Evolutionary conservation across 2,797 vertebrate species (phyloP).

Genomic region (Chromobotia macracanthus): DNA sequence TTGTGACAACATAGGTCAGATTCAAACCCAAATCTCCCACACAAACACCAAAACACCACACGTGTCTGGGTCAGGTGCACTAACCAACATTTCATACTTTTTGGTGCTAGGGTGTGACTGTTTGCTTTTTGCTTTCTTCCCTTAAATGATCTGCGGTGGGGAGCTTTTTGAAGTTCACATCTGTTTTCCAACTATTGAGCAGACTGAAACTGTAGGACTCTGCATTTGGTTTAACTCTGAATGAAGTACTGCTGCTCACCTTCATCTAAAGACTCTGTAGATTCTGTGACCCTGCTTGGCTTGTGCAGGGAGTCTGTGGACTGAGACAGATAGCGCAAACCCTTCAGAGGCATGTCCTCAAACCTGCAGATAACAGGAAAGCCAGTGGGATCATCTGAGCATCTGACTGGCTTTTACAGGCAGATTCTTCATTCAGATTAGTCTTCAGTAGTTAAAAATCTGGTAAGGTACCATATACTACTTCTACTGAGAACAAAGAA

Average conservation of each 20-base stretch:
- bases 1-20: too few relatives aligned
- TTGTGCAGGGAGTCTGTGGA: slow-evolving; percentile 96
- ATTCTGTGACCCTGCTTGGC: slow-evolving; percentile 90
- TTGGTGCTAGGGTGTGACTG: not conserved
- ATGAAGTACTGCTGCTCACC: slow-evolving; percentile 75
- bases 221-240: not conserved
- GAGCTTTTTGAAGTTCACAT: slow-evolving; percentile 29
- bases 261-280: slow-evolving; percentile 94
- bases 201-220: slow-evolving; percentile 12
- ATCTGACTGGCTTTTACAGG: not conserved
- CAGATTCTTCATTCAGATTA: too few relatives aligned
- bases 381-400: not conserved
- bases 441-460: too few relatives aligned
- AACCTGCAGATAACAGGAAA: slow-evolving; percentile 61
- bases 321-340: slow-evolving; percentile 89
- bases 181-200: slow-evolving; percentile 48
- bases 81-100: not conserved
- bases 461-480: too few relatives aligned
- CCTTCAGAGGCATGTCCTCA: slow-evolving; percentile 88
- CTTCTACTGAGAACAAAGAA: too few relatives aligned
- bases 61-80: too few relatives aligned
- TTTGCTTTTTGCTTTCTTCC: not conserved
- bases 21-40: not conserved
- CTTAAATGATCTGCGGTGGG: not conserved
- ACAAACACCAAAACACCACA: not conserved